Evolutionary conservation across 2,797 vertebrate genomes (phyloP), one percentile per base, ranked within the genome.

Genomic region (Taeniopygia guttata): DNA sequence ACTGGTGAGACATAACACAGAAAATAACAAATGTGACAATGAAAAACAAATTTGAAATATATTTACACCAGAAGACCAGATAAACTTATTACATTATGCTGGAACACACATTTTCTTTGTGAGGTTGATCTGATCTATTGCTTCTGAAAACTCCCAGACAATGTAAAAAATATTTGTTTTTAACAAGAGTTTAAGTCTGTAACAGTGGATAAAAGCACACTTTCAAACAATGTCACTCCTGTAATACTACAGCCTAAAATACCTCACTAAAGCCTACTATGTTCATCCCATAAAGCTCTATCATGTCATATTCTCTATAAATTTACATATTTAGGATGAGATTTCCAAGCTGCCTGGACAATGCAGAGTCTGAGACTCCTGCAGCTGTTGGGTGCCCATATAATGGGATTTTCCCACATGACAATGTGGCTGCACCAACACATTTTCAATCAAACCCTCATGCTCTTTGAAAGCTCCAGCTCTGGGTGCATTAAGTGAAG

Each of bases 371-470:
- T 62, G 48, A 54, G 34, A 46, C 18, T 42, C 55, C 17, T 54
- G 5, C 20, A 77, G 64, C 29, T 62, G 7, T 6, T 40, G 40
- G 11, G 48, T 46, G 20, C 55, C 63, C 64, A 34, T 34, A 54
- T 21, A 46, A 40, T 18, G 48, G 34, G 34, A 62, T 86, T 55
- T 69, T 62, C 42, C 55, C 42, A 46, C 0, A 0, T 29, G 72
- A 14, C n/a, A 52, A 1, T 14, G 54, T 38, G 13, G 40, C 13
- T 1, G 0, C 16, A 21, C 27, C 54, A 54, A 54, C 13, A 10
- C 10, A 54, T 8, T 20, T 34, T 34, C 48, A 25, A 11, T 11
- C n/a, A 54, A 12, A 5, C 20, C 30, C 32, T 32, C 0, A 2
- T 26, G 32, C 30, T 54, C 40, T 54, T 14, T 7, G 40, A 15